Evolutionary conservation across 2,113 vertebrate genomes (phyloP).

Genomic region (Serinus canaria): DNA sequence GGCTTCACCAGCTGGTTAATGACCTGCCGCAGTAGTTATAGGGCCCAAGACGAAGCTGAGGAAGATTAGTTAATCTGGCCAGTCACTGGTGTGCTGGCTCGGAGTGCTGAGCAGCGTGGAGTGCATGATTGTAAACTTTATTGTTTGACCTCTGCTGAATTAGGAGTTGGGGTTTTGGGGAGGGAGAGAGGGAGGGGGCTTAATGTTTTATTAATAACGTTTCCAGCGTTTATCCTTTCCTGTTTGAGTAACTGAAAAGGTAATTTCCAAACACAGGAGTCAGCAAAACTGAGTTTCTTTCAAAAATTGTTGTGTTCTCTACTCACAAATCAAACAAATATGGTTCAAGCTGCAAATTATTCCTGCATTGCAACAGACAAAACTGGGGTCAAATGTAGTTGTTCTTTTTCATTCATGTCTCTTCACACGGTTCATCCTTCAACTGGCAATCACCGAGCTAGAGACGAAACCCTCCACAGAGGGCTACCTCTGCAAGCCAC

Average conservation of each 20-base stretch:
- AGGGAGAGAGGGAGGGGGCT: not conserved
- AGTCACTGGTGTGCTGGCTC: constrained; percentile 18
- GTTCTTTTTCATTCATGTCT: not conserved
- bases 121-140: constrained; percentile 24
- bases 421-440: not conserved
- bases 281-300: not conserved
- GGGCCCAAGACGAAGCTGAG: constrained; percentile 64
- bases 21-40: constrained; percentile 55
- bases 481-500: not conserved
- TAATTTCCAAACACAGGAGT: constrained; percentile 20
- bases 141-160: constrained; percentile 26
- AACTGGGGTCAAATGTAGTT: not conserved
- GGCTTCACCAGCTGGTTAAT: constrained; percentile 69
- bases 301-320: not conserved
- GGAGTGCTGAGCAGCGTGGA: not conserved
- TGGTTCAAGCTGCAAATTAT: not conserved
- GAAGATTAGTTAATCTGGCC: constrained; percentile 53
- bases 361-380: not conserved
- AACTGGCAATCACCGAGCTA: not conserved
- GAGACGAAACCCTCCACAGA: not conserved
- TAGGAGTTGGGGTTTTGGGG: not conserved
- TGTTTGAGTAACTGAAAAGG: constrained; percentile 35
- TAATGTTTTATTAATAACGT: constrained; percentile 57
- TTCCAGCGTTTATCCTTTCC: constrained; percentile 46
- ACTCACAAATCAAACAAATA: not conserved